Evolutionary conservation across 1,140 invertebrate genomes (phyloP).

Genomic region (Caenorhabditis briggsae): DNA sequence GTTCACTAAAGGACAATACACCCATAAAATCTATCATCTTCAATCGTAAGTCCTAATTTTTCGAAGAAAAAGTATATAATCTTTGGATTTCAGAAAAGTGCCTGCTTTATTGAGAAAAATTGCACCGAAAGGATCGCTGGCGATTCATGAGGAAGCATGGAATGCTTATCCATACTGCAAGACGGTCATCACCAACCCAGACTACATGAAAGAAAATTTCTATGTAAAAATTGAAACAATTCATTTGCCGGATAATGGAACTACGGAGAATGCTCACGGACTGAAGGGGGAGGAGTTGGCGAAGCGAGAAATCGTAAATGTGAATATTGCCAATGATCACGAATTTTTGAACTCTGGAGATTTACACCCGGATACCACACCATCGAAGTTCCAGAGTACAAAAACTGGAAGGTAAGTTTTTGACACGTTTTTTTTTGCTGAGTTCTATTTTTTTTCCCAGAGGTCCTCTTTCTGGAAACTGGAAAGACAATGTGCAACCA

Average conservation of each 20-base stretch:
- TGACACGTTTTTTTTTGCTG: not conserved
- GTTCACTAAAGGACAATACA: conserved; percentile 96
- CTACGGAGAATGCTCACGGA: conserved; percentile 83
- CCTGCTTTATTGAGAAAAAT: conserved; percentile 85
- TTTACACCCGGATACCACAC: conserved; percentile 91
- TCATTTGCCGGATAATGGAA: conserved; percentile 90
- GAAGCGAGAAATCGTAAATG: conserved; percentile 74
- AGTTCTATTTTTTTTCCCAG: conserved; percentile 77
- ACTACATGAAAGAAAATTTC: conserved; percentile 99
- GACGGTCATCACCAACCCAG: conserved; percentile 88
- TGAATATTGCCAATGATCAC: conserved; percentile 77
- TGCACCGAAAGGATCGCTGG: conserved; percentile 94
- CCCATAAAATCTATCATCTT: conserved; percentile 99
- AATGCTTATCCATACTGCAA: conserved; percentile 99
- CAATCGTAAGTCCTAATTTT: conserved; percentile 81
- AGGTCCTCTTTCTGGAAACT: conserved; percentile 87
- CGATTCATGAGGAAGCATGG: conserved; percentile 99
- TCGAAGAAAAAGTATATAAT: not conserved
- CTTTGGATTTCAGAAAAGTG: conserved; percentile 78
- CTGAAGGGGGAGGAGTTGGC: conserved; percentile 68
- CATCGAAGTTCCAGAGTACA: conserved; percentile 88
- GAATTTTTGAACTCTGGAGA: conserved; percentile 80
- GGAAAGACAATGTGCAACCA: conserved; percentile 85
- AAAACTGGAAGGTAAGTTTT: conserved; percentile 85
- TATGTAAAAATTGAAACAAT: conserved; percentile 94